phyloP scores from a whole-genome alignment of 2,113 vertebrate species.

The Pogonocichla stellata region DNA sequence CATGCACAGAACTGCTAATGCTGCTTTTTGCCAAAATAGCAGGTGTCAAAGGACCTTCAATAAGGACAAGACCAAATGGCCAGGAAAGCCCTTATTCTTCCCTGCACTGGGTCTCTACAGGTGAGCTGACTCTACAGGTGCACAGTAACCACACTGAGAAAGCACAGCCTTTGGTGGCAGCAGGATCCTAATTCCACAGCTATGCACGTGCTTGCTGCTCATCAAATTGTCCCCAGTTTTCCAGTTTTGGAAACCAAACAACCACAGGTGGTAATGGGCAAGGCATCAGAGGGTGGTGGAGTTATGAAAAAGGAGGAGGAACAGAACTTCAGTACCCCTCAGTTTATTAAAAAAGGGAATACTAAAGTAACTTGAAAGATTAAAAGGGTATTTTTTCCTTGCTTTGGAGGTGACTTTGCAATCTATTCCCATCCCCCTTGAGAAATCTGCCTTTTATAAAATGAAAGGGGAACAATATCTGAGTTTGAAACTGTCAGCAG shows the following conservation, averaged over 20 bases:
- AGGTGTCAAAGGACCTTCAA: not conserved
- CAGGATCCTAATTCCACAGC: not conserved
- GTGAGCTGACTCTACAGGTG: not conserved
- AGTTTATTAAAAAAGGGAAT: not conserved
- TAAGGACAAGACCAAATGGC: not conserved
- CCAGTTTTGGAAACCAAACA: not conserved
- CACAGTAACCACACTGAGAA: rapidly evolving
- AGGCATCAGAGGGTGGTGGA: not conserved
- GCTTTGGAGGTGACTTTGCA: not conserved
- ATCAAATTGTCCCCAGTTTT: not conserved
- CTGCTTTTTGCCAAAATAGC: not conserved
- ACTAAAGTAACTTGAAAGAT: not conserved
- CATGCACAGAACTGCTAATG: not conserved
- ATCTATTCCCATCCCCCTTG: not conserved
- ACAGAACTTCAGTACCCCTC: not conserved
- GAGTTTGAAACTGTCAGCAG: not conserved
- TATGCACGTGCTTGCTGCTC: not conserved
- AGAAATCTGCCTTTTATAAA: not conserved
- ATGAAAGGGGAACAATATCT: not conserved
- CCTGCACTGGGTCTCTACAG: rapidly evolving
- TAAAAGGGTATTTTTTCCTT: not conserved
- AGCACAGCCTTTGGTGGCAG: not conserved
- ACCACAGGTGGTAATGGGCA: not conserved
- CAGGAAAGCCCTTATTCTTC: not conserved
- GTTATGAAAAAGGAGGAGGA: not conserved